A percentile compares a stretch with the other conserved stretches of the same genome.
Evolutionary conservation across 2,797 vertebrate genomes (phyloP).

Genomic region (Cynopterus sphinx): DNA sequence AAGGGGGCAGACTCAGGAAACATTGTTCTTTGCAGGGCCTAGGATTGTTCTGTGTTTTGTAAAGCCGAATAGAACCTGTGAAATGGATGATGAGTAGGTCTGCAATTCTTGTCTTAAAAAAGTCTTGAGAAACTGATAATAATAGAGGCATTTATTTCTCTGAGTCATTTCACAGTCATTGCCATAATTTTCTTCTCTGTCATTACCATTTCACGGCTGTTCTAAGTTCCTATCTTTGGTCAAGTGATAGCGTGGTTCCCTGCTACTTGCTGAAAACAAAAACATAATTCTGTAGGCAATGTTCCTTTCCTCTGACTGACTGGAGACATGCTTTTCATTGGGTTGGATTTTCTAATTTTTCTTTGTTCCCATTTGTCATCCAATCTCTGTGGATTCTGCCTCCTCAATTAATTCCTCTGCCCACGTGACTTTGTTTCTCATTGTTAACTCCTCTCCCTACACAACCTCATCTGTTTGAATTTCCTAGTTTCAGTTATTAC

Average conservation of each 20-base stretch:
- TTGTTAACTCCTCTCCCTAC: neutral
- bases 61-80: neutral
- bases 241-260: constrained; percentile 9
- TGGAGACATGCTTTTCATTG: neutral
- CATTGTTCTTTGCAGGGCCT: neutral
- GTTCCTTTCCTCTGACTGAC: neutral
- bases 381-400: neutral
- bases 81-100: constrained; percentile 2
- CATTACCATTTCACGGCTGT: neutral
- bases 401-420: constrained; percentile 45
- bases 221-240: neutral
- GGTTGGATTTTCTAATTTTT: neutral
- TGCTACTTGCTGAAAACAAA: constrained; percentile 24
- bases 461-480: constrained; percentile 37
- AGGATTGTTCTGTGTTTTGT: neutral
- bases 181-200: constrained; percentile 33
- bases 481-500: neutral
- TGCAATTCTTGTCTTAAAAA: constrained; percentile 22
- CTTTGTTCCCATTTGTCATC: neutral
- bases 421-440: neutral
- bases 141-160: constrained; percentile 2
- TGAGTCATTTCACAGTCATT: neutral
- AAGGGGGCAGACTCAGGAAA: neutral
- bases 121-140: constrained; percentile 29
- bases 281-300: neutral